A percentile compares a stretch with the other conserved stretches of the same genome.
These are phyloP conservation scores for Furnarius figulus DNA, from an alignment of 2,113 vertebrate genomes.

Conservation along the genomic window DNA sequence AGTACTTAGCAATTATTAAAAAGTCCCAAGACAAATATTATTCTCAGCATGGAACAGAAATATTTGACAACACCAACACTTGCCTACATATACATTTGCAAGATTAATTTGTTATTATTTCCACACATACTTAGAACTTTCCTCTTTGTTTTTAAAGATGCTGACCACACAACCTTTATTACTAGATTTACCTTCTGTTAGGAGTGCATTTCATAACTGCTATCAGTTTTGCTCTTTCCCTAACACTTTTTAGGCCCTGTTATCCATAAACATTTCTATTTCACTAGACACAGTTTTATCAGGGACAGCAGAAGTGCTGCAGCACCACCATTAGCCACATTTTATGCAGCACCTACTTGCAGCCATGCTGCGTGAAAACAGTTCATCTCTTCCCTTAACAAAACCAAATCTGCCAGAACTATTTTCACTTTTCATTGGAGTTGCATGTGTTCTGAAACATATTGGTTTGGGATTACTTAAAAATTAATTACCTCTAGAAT, in stretches of 20 bases:
- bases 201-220: not conserved
- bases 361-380: not conserved
- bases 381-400: not conserved
- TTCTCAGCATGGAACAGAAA: not conserved
- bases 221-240: not conserved
- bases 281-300: not conserved
- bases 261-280: not conserved
- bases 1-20: not conserved
- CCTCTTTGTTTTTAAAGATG: not conserved
- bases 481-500: not conserved
- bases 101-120: not conserved
- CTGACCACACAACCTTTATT: not conserved
- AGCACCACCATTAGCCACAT: constrained; percentile 45
- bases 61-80: not conserved
- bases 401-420: fast-evolving
- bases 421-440: not conserved
- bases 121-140: not conserved
- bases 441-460: not conserved
- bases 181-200: not conserved
- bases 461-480: not conserved
- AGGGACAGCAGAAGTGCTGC: not conserved
- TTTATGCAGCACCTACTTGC: not conserved
- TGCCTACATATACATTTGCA: not conserved
- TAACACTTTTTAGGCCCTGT: not conserved
- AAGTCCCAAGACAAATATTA: not conserved